Percentiles rank a stretch among this genome's conserved stretches.
Evolutionary conservation across 2,113 vertebrate species (phyloP).

Genomic region (Percopsis transmontana): DNA sequence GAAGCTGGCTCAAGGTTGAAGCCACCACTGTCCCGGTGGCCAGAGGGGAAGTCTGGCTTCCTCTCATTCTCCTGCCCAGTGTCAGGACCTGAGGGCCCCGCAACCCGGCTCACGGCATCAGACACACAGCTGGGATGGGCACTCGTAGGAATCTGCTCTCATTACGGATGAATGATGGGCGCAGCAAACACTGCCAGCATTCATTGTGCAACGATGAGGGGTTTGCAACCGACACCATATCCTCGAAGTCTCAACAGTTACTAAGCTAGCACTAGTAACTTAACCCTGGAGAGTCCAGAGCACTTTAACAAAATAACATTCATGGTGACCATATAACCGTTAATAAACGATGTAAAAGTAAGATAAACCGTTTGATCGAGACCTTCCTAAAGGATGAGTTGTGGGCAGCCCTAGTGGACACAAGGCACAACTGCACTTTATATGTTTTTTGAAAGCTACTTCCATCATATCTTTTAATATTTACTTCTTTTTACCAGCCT

Average conservation of each 20-base stretch:
- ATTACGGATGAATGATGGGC: slow-evolving; percentile 43
- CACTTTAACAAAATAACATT: no score
- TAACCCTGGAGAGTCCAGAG: slow-evolving; percentile 10
- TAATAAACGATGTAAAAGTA: no score
- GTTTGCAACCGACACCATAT: slow-evolving; percentile 42
- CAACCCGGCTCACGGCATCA: not conserved
- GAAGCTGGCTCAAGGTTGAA: no score
- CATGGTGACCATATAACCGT: no score
- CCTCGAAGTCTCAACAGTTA: no score
- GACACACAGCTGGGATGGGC: slow-evolving; percentile 41
- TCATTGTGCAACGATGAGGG: slow-evolving; percentile 14
- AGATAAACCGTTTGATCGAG: no score
- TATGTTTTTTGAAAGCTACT: no score
- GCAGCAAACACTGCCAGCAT: slow-evolving; percentile 1
- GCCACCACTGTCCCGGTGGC: not conserved
- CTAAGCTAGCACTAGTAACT: not conserved
- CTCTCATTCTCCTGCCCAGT: slow-evolving; percentile 47
- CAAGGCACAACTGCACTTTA: no score
- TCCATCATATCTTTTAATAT: no score
- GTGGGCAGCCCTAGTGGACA: no score
- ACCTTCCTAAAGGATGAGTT: no score
- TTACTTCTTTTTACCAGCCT: no score
- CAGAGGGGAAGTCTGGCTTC: slow-evolving; percentile 63
- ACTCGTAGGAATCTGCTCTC: slow-evolving; percentile 43
- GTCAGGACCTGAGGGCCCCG: slow-evolving; percentile 38